These are phyloP conservation scores for Agrotis puta DNA, from an alignment of 2,888 invertebrate genomes.

Conservation along the genomic window DNA sequence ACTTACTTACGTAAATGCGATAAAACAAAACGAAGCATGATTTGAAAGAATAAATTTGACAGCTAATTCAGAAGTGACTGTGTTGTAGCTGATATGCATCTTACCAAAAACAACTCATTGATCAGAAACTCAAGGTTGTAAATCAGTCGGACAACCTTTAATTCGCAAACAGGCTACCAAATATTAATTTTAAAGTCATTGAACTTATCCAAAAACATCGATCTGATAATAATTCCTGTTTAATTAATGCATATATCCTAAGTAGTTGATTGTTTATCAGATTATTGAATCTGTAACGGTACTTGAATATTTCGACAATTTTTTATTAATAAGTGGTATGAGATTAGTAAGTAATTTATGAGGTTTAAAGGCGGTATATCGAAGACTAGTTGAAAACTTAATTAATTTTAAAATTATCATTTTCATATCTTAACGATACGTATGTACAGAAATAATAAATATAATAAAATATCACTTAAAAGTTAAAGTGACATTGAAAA, in stretches of 20 bases:
- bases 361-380: neutral
- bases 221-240: slow-evolving; percentile 12
- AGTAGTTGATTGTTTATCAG: slow-evolving; percentile 24
- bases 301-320: slow-evolving; percentile 10
- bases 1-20: too few relatives aligned
- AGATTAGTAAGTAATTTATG: neutral
- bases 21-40: too few relatives aligned
- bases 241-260: slow-evolving; percentile 31
- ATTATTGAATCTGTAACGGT: slow-evolving; percentile 41
- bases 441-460: neutral
- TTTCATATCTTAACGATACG: too few relatives aligned
- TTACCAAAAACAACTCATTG: too few relatives aligned
- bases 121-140: too few relatives aligned
- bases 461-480: neutral
- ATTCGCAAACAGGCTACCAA: too few relatives aligned
- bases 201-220: slow-evolving; percentile 24
- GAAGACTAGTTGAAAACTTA: too few relatives aligned
- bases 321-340: neutral
- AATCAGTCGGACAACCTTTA: too few relatives aligned
- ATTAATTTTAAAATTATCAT: too few relatives aligned
- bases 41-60: too few relatives aligned
- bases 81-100: too few relatives aligned
- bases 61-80: too few relatives aligned
- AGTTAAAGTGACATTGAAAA: neutral
- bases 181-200: slow-evolving; percentile 20